Percentiles rank a stretch among this genome's conserved stretches.
Conservation (phyloP, 2,888 invertebrate species). For the Lacanobia oleracea region DNA sequence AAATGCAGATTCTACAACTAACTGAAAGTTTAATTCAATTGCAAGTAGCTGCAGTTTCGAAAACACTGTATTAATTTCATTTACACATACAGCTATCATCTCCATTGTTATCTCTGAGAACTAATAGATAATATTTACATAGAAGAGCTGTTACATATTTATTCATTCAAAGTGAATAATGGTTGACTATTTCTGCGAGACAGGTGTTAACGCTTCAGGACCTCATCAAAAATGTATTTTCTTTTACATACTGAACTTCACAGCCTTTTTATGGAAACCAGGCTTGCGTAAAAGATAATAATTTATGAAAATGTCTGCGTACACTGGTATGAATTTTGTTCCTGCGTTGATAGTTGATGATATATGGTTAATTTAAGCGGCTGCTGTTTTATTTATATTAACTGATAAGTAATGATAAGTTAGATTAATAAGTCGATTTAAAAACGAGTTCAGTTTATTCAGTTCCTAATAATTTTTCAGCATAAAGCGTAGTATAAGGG, state of each 20-base stretch:
- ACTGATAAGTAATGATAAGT: constrained; percentile 32
- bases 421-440: constrained; percentile 16
- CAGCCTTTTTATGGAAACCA: constrained; percentile 40
- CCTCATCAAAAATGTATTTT: constrained; percentile 56
- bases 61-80: constrained; percentile 9
- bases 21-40: neutral
- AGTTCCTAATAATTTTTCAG: too few species aligned
- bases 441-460: neutral
- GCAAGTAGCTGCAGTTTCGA: neutral
- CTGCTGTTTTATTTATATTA: constrained; percentile 24
- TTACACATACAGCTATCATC: constrained; percentile 10
- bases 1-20: neutral
- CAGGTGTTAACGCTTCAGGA: constrained; percentile 51
- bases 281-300: constrained; percentile 30
- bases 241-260: constrained; percentile 25
- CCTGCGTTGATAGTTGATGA: constrained; percentile 27
- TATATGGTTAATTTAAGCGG: constrained; percentile 3
- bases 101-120: constrained; percentile 30
- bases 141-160: constrained; percentile 27
- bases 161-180: constrained; percentile 28
- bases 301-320: constrained; percentile 24
- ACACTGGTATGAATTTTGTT: constrained; percentile 14
- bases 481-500: too few species aligned
- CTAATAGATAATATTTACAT: constrained; percentile 28
- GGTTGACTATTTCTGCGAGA: constrained; percentile 34